Evolutionary conservation across 2,797 vertebrate species (phyloP), one percentile per base, ranked within the genome.

Genomic region (Argya squamiceps): DNA sequence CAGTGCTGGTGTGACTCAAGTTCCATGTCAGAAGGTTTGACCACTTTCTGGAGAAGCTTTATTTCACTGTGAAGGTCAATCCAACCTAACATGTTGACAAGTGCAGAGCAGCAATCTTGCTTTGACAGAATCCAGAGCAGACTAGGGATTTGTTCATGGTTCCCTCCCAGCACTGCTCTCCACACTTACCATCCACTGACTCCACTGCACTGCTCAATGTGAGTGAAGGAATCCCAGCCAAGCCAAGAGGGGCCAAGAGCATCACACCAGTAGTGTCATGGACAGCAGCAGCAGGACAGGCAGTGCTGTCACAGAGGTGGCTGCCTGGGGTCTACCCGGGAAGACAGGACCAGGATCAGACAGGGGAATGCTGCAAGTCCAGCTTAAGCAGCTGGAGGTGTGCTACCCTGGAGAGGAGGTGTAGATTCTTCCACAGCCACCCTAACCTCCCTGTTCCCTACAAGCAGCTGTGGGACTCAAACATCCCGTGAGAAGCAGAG

Each of bases 351-450:
- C 6, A 39, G 36, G 26, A 74, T 62, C 34, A 58, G 46, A 17
- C 34, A 53, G 39, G 22, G 22, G 70, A 36, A 59, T 1, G 2
- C 24, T 39, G 36, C 8, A 53, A 73, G 78, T 78, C 65, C 2
- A 4, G 6, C 46, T 29, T 1, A 3, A 81, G 53, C 65, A 75
- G 44, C 53, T 0, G 0, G 15, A 56, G 69, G 21, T 2, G 0
- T 0, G 0, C 32, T 71, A 1, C 24, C 19, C 77, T 63, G 12
- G 32, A 52, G 15, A 87, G n/a, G 20, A 75, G 60, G 5, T 0
- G 1, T 32, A 19, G 47, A 60, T 59, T 32, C 15, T 65, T n/a
- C 56, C 4, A 2, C 5, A 69, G 26, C 15, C 6, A 1, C n/a
- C 21, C 9, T 80, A 1, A 32, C 21, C 9, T 80, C 27, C 26